Base-by-base conservation (phyloP, 2,113 vertebrate genomes). In the Bubo scandiacus region DNA sequence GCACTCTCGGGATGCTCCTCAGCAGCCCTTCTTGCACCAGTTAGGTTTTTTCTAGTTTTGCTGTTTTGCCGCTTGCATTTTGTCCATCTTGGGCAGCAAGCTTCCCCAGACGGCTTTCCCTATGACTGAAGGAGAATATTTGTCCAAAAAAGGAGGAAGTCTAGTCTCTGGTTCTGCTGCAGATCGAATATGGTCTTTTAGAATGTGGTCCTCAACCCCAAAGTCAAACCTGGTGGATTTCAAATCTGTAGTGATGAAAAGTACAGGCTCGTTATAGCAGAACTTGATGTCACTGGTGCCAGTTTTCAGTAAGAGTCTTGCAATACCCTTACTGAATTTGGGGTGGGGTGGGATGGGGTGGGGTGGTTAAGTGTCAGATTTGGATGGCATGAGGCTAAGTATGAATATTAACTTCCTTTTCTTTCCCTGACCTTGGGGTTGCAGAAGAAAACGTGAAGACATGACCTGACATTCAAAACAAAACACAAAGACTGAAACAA, bases 381-480 rank as follows among this genome's bases (percentile, higher is more conserved):
- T 40, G 49, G 75, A 68, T 3, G 2, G 20, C n/a, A 26, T 70
- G 14, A 57, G 20, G 43, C 52, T 52, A 58, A 70, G 9, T 32
- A 68, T 1, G 15, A 83, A 58, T 67, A 66, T 45, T 71, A 83
- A 51, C 18, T 65, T 49, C 5, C 29, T 10, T 62, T 45, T 67
- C 21, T 6, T 42, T 23, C 2, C 30, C 20, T 75, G 34, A 25
- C 12, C 27, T 92, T 74, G 36, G 27, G 4, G 9, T 63, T 86
- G 59, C 67, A 61, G 77, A 92, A 92, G n/a, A 81, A 95, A 92
- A 92, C 23, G 19, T 61, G 65, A 79, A 91, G 36, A 52, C 68
- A n/a, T n/a, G 67, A 78, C 9, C 15, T 4, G 1, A 36, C 47
- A 11, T 74, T 83, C 71, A 84, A 74, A 83, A 74, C 47, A 45